Conservation (phyloP, 2,113 vertebrate species). For the Pagrus major region DNA sequence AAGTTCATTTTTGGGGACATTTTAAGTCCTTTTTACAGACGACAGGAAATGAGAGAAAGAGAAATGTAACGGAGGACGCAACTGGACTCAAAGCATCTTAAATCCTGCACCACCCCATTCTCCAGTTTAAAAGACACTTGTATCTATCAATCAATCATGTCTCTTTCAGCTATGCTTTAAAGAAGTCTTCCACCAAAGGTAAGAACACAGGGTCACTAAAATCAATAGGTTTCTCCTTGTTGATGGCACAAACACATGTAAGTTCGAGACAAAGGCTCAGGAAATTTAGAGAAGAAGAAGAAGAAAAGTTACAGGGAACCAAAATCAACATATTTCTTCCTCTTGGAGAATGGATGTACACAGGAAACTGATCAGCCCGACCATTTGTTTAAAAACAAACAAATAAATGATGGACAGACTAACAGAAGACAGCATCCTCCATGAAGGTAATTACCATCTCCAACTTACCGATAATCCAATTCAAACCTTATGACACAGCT, state of each 20-base stretch:
- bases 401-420: background rate
- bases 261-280: background rate
- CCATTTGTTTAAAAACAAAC: background rate
- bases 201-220: background rate
- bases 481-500: constrained; percentile 36
- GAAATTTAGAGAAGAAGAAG: background rate
- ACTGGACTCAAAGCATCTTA: background rate
- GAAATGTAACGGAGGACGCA: background rate
- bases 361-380: background rate
- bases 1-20: background rate
- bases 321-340: background rate
- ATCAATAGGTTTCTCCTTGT: background rate
- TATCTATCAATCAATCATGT: too few species aligned
- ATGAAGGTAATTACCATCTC: constrained; percentile 24
- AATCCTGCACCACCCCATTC: background rate
- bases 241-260: background rate
- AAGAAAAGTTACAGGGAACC: background rate
- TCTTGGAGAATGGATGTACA: background rate
- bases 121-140: background rate
- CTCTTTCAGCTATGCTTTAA: background rate
- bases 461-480: constrained; percentile 13
- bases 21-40: background rate
- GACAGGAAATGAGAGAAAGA: background rate
- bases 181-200: background rate
- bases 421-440: background rate